These are phyloP conservation scores for Phaetusa simplex DNA, from an alignment of 2,113 vertebrate genomes.

Conservation along the genomic window DNA sequence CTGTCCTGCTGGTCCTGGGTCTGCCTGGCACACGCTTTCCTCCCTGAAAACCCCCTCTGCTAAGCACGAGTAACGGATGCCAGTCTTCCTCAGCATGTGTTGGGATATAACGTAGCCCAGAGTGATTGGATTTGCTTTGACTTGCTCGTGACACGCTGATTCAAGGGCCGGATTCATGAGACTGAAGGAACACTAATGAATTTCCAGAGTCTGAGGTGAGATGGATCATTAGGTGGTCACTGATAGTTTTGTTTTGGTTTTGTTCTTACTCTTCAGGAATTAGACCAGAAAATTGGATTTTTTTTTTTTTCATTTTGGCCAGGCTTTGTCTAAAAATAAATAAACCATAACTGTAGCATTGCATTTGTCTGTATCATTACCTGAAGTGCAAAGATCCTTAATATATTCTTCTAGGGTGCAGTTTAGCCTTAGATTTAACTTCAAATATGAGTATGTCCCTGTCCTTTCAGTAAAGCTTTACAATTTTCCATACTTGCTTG, in stretches of 20 bases:
- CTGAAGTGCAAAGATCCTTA: neutral
- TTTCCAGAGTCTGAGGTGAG: neutral
- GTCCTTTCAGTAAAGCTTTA: conserved; percentile 6
- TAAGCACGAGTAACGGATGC: neutral
- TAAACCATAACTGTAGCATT: neutral
- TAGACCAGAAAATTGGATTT: neutral
- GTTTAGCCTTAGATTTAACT: conserved; percentile 30
- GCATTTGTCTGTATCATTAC: neutral
- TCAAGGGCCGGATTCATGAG: neutral
- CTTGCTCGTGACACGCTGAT: neutral
- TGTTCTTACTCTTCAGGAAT: neutral
- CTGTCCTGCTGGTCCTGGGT: neutral
- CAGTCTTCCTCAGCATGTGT: neutral
- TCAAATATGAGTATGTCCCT: neutral
- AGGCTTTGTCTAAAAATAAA: neutral
- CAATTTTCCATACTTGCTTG: neutral
- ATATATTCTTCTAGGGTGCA: neutral
- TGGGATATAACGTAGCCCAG: neutral
- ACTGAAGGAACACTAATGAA: neutral
- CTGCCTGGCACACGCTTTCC: neutral
- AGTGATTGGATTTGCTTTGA: neutral
- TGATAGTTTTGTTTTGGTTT: neutral
- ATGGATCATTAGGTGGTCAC: neutral
- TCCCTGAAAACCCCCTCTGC: neutral
- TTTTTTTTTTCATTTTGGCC: neutral